phyloP scores from a whole-genome alignment of 2,113 vertebrate genomes.

The Octodon degus region DNA sequence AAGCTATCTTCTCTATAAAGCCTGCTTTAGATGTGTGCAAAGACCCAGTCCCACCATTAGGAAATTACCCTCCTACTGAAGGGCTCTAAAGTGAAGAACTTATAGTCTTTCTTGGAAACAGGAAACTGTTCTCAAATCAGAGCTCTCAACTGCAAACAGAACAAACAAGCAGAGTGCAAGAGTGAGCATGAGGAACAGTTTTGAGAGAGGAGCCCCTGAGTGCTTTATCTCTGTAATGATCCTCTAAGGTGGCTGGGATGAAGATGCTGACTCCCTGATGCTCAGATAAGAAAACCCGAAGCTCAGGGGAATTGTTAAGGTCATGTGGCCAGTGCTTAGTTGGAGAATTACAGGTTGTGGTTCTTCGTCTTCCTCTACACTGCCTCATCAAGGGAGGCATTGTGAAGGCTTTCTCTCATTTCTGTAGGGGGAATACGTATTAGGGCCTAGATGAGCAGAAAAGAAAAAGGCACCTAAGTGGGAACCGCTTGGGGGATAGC shows the following conservation, averaged over 20 bases:
- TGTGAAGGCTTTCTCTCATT: background rate
- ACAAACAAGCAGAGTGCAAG: background rate
- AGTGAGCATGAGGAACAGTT: background rate
- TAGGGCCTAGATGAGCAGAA: background rate
- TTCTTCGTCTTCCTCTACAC: background rate
- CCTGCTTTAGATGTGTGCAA: background rate
- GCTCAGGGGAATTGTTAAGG: background rate
- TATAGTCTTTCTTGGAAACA: background rate
- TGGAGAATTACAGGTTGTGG: background rate
- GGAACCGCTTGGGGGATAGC: background rate
- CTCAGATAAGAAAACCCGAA: constrained; percentile 6
- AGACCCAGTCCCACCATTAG: background rate
- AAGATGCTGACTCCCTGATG: constrained; percentile 19
- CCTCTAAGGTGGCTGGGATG: background rate
- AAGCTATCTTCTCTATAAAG: background rate
- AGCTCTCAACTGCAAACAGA: background rate
- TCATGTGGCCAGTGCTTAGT: background rate
- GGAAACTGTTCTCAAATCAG: background rate
- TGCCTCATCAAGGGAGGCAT: background rate
- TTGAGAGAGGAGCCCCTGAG: background rate
- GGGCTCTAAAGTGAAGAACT: background rate
- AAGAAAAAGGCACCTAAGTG: background rate
- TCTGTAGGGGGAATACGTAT: background rate
- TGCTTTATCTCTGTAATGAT: background rate
- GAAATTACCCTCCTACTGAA: background rate